Conservation (phyloP, 2,113 vertebrate genomes). For the Pedionomus torquatus region DNA sequence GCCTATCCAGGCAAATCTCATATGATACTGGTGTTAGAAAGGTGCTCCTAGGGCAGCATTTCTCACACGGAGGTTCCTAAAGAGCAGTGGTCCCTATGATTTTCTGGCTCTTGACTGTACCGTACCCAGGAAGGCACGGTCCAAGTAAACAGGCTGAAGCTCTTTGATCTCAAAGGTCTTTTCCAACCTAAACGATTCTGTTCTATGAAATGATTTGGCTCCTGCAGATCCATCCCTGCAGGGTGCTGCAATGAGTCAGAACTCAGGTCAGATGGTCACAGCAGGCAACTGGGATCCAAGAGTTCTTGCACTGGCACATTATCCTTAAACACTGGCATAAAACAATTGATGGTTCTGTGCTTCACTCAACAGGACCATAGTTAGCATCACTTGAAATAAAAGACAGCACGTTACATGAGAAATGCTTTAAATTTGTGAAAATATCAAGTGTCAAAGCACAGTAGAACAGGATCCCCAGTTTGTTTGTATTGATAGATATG, state of each 20-base stretch:
- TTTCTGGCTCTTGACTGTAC: neutral
- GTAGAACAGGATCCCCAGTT: neutral
- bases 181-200: neutral
- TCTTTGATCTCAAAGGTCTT: neutral
- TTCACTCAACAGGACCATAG: neutral
- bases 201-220: neutral
- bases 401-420: neutral
- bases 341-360: neutral
- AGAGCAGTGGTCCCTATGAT: neutral
- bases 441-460: neutral
- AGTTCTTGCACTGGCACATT: neutral
- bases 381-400: neutral
- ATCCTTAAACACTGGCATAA: neutral
- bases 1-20: neutral
- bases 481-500: neutral
- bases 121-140: neutral
- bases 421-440: neutral
- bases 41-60: neutral
- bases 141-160: neutral
- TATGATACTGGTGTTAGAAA: neutral
- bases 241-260: neutral
- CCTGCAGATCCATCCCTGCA: neutral
- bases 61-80: neutral
- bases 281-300: neutral
- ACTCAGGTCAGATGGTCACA: conserved; percentile 20